Conservation (phyloP, 2,888 invertebrate genomes). For the Drosophila cracens region DNA sequence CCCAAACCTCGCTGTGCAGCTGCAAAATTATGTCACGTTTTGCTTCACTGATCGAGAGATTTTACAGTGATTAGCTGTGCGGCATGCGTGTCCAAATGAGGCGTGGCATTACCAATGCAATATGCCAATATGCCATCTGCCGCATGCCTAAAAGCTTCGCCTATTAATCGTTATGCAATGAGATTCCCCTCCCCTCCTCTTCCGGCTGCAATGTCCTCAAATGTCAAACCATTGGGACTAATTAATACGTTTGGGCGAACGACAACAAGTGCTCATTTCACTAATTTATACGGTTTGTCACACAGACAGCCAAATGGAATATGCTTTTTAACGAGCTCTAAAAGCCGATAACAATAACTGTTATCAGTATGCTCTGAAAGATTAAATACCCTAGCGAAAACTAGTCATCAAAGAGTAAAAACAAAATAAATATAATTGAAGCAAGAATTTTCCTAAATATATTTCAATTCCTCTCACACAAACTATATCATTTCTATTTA, state of each 20-base stretch:
- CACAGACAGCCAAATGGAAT: constrained; percentile 10
- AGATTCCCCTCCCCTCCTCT: background rate
- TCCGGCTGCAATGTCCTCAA: background rate
- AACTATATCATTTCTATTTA: background rate
- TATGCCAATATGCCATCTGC: constrained; percentile 24
- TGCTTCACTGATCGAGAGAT: constrained; percentile 67
- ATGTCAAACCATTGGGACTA: constrained; percentile 22
- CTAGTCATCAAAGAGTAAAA: background rate
- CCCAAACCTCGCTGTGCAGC: background rate
- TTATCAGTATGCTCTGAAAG: background rate
- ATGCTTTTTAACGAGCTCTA: constrained; percentile 11
- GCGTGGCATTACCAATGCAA: constrained; percentile 33
- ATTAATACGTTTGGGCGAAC: constrained; percentile 45
- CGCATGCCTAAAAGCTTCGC: constrained; percentile 2
- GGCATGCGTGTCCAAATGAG: constrained; percentile 62
- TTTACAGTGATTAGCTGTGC: constrained; percentile 76
- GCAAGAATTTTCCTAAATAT: background rate
- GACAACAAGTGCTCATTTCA: constrained; percentile 18
- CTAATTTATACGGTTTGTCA: constrained; percentile 46
- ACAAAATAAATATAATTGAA: background rate
- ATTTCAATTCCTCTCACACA: background rate
- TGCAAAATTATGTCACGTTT: constrained; percentile 73
- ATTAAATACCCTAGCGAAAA: constrained; percentile 1
- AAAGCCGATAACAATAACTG: background rate
- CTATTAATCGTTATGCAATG: constrained; percentile 25